phyloP scores from a whole-genome alignment of 2,113 vertebrate genomes.

The Hippolais icterina region DNA sequence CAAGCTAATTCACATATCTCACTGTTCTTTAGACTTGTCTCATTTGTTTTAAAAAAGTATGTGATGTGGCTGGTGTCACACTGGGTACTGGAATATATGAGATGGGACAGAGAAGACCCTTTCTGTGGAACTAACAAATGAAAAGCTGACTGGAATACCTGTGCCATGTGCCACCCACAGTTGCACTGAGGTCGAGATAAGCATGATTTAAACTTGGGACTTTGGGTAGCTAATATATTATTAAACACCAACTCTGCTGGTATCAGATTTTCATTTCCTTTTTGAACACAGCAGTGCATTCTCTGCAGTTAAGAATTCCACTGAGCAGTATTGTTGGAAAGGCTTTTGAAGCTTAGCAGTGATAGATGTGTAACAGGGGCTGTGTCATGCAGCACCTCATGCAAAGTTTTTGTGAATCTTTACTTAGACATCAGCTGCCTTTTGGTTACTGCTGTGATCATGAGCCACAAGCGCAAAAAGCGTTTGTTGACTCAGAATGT shows the following conservation, averaged over 20 bases:
- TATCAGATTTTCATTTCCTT: not conserved
- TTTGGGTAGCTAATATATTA: not conserved
- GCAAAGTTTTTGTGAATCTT: not conserved
- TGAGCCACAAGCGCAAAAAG: not conserved
- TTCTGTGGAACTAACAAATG: not conserved
- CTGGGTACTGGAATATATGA: not conserved
- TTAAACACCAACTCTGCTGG: not conserved
- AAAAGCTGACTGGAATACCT: not conserved
- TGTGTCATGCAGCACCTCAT: not conserved
- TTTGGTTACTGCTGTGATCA: not conserved
- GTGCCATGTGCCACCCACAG: not conserved
- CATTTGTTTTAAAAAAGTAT: not conserved
- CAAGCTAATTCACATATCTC: not conserved
- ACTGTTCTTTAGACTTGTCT: not conserved
- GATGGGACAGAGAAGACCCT: not conserved
- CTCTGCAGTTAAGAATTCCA: not conserved
- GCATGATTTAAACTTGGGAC: not conserved
- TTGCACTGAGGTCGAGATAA: not conserved
- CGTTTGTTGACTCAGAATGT: not conserved
- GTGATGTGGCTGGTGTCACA: not conserved
- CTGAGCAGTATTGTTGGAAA: not conserved
- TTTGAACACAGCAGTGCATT: not conserved
- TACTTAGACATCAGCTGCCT: not conserved
- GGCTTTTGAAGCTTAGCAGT: not conserved
- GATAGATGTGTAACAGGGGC: not conserved